These are phyloP conservation scores for Asteroscopus sphinx DNA, from an alignment of 2,888 invertebrate genomes.

Conservation along the genomic window DNA sequence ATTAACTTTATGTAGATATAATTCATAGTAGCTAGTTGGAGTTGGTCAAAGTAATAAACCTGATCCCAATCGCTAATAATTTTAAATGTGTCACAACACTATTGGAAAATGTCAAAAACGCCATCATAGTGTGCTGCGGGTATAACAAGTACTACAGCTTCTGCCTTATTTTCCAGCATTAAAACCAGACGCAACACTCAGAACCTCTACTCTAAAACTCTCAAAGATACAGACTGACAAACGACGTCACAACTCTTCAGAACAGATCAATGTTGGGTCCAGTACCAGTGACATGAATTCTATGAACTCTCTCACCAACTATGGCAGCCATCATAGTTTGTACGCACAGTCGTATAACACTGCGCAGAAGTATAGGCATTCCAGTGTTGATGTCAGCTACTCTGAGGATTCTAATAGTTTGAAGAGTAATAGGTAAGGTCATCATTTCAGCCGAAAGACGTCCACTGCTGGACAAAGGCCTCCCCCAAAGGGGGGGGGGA, in stretches of 20 bases:
- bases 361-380: conserved; percentile 75
- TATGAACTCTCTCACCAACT: conserved; percentile 79
- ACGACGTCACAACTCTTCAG: conserved; percentile 85
- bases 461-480: no score
- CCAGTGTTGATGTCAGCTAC: conserved; percentile 87
- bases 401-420: conserved; percentile 93
- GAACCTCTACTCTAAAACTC: conserved; percentile 76
- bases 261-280: conserved; percentile 76
- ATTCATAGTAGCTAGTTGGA: no score
- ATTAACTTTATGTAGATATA: no score
- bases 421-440: conserved; percentile 90
- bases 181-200: conserved; percentile 77
- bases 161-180: conserved; percentile 69
- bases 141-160: background rate
- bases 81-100: no score
- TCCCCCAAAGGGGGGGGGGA: no score
- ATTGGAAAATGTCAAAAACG: no score
- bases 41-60: no score
- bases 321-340: conserved; percentile 82
- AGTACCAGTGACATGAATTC: conserved; percentile 70
- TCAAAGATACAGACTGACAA: conserved; percentile 90
- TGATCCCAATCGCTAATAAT: no score
- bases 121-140: no score
- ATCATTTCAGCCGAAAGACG: no score
- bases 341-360: conserved; percentile 81